These are phyloP conservation scores for Capitulum mitella DNA, from an alignment of 2,888 invertebrate genomes.

Conservation along the genomic window DNA sequence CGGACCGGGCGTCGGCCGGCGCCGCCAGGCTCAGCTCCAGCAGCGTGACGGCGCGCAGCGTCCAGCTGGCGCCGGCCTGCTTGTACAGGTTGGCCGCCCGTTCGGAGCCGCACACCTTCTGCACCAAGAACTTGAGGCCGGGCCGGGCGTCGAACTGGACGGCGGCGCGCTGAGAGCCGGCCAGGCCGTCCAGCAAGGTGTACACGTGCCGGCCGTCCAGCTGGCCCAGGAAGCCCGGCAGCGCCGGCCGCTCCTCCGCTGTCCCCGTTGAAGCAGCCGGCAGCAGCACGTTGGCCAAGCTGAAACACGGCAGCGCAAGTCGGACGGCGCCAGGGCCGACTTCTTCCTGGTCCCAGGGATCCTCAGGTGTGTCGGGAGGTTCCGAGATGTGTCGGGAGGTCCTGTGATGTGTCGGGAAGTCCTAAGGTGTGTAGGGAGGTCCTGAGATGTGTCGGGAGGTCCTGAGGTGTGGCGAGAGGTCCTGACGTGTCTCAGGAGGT, in stretches of 20 bases:
- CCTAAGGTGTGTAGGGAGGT: too few species aligned
- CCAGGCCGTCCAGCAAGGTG: conserved; percentile 66
- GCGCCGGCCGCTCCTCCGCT: conserved; percentile 34
- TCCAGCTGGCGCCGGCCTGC: conserved; percentile 86
- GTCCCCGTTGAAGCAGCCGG: conserved; percentile 27
- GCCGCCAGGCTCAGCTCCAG: conserved; percentile 75
- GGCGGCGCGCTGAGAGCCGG: conserved; percentile 72
- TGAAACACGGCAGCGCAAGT: conserved; percentile 38
- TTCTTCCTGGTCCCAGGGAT: too few species aligned
- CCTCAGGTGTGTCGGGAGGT: too few species aligned
- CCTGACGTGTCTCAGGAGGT: too few species aligned
- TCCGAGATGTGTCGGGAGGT: too few species aligned
- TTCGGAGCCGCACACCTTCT: conserved; percentile 80
- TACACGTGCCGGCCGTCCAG: conserved; percentile 55
- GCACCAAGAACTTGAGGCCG: conserved; percentile 85
- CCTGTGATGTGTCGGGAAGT: too few species aligned
- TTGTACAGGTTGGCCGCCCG: conserved; percentile 84
- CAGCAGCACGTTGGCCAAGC: conserved; percentile 46
- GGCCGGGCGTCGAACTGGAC: conserved; percentile 83
- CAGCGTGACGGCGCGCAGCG: conserved; percentile 67
- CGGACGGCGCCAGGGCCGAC: too few species aligned
- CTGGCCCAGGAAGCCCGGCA: conserved; percentile 42
- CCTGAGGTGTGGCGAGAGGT: too few species aligned
- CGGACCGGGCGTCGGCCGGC: not conserved
- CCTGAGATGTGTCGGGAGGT: too few species aligned